phyloP scores from a whole-genome alignment of 2,113 vertebrate genomes.

The Actenoides lindsayi region DNA sequence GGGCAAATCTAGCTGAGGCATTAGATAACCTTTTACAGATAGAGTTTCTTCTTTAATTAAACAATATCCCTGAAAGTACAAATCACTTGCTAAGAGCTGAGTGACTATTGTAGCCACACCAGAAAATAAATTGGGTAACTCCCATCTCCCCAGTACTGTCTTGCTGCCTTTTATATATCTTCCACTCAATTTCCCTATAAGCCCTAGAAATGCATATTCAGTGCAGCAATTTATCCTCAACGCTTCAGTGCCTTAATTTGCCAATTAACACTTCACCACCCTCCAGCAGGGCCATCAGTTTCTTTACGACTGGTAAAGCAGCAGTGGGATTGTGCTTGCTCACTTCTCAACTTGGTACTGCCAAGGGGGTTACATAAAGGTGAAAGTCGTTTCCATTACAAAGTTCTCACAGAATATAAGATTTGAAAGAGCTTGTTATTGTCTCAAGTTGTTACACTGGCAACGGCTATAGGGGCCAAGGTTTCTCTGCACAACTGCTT shows the following conservation, averaged over 20 bases:
- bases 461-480: neutral
- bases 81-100: neutral
- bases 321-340: neutral
- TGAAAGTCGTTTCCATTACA: neutral
- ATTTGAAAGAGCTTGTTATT: neutral
- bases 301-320: neutral
- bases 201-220: conserved; percentile 19
- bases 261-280: conserved; percentile 32
- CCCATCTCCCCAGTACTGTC: neutral
- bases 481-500: neutral
- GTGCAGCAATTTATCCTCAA: neutral
- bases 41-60: conserved; percentile 45
- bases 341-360: neutral
- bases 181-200: conserved; percentile 14
- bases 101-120: neutral
- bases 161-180: neutral
- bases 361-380: neutral
- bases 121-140: conserved; percentile 24
- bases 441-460: neutral
- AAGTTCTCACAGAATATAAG: neutral
- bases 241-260: conserved; percentile 11
- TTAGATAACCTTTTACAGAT: conserved; percentile 2
- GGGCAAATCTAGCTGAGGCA: neutral
- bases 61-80: neutral
- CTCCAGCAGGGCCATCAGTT: neutral